phyloP scores from a whole-genome alignment of 2,797 vertebrate species.

The Catostomus latipinnis region DNA sequence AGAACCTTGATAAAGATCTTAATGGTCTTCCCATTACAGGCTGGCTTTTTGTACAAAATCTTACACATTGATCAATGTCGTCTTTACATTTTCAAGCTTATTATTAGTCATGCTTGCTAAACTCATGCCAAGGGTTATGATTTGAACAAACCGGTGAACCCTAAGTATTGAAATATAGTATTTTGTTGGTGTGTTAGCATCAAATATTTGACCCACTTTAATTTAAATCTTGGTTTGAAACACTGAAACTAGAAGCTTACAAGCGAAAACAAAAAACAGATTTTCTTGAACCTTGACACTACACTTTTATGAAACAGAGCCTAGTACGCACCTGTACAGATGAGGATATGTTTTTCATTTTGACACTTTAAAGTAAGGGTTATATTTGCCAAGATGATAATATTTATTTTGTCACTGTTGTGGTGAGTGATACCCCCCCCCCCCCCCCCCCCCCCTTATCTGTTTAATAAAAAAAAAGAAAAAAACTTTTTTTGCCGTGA shows the following conservation, averaged over 20 bases:
- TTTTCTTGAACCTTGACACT: neutral
- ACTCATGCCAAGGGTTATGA: too few relatives aligned
- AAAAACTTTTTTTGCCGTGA: too few relatives aligned
- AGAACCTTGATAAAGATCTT: conserved; percentile 31
- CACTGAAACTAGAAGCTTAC: neutral
- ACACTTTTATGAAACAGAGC: neutral
- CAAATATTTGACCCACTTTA: neutral
- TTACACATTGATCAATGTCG: neutral
- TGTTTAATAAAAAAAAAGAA: too few relatives aligned
- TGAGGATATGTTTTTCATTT: conserved; percentile 25
- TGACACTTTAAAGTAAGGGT: conserved; percentile 15
- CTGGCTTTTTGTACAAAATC: neutral
- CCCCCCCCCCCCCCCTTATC: too few relatives aligned
- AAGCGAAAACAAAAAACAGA: neutral
- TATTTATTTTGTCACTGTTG: conserved; percentile 72
- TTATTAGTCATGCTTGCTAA: neutral
- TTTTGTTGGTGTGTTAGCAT: neutral
- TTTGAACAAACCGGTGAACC: too few relatives aligned
- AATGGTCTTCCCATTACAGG: conserved; percentile 3
- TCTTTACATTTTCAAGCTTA: neutral
- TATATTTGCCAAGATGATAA: conserved; percentile 59
- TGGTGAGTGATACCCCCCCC: too few relatives aligned
- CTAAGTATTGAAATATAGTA: too few relatives aligned
- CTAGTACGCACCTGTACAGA: neutral
- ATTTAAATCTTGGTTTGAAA: neutral